A percentile compares a stretch with the other conserved stretches of the same genome.
phyloP scores from a whole-genome alignment of 2,113 vertebrate species.

The Hiodon alosoides region DNA sequence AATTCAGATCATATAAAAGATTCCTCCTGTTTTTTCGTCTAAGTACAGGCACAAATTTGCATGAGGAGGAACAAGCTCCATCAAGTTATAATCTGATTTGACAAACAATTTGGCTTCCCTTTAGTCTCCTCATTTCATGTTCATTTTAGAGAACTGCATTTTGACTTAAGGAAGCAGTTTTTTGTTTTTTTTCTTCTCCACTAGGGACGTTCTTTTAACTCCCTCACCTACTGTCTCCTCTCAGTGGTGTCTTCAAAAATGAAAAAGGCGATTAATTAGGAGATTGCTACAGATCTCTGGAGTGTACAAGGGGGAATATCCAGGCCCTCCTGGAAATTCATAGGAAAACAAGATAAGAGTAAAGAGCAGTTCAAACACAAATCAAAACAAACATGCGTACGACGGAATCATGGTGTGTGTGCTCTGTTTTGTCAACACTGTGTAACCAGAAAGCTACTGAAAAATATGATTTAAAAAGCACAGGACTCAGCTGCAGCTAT shows the following conservation, averaged over 20 bases:
- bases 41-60: neutral
- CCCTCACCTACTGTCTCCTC: neutral
- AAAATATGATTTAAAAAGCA: neutral
- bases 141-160: neutral
- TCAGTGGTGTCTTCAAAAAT: neutral
- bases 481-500: too few species aligned
- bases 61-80: too few species aligned
- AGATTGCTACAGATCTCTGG: neutral
- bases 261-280: neutral
- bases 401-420: too few species aligned
- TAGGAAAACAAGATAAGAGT: neutral
- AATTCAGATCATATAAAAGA: too few species aligned
- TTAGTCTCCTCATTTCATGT: neutral
- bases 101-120: neutral
- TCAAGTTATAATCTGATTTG: too few species aligned
- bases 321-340: neutral
- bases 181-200: neutral
- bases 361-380: neutral
- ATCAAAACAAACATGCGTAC: neutral
- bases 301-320: neutral
- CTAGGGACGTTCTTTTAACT: neutral
- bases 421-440: too few species aligned
- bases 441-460: neutral
- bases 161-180: neutral
- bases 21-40: neutral